Conservation (phyloP, 2,888 invertebrate species). For the Athalia circularis region DNA sequence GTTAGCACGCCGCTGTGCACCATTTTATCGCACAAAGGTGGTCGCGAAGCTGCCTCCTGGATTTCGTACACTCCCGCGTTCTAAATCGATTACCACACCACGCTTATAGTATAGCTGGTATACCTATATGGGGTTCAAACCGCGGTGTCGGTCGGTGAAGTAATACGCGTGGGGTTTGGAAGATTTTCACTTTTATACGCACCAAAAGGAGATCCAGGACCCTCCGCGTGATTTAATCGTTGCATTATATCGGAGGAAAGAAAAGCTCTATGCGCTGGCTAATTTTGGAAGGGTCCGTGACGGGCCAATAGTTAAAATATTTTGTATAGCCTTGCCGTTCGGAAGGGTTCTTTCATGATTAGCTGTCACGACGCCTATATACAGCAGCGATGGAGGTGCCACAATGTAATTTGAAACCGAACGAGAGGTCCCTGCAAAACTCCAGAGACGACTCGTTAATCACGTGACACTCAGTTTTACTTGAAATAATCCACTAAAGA, state of each 20-base stretch:
- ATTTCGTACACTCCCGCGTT: slow-evolving; percentile 32
- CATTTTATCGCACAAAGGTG: slow-evolving; percentile 46
- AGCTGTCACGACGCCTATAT: background rate
- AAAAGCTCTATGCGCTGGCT: background rate
- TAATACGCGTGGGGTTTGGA: background rate
- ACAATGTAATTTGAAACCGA: slow-evolving; percentile 25
- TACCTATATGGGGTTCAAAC: no score
- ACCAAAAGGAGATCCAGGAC: no score
- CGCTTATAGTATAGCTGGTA: slow-evolving; percentile 10
- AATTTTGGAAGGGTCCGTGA: background rate
- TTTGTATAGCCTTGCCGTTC: background rate
- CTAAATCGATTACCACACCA: slow-evolving; percentile 36
- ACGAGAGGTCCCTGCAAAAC: slow-evolving; percentile 3
- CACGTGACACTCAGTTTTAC: background rate
- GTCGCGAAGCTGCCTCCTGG: slow-evolving; percentile 36
- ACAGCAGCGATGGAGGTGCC: background rate
- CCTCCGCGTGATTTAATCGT: no score
- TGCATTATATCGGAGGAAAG: no score
- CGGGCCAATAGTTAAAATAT: background rate
- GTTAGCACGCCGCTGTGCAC: slow-evolving; percentile 51
- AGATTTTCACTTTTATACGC: no score
- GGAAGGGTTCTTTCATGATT: slow-evolving; percentile 17
- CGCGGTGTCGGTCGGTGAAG: background rate
- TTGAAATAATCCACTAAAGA: background rate
- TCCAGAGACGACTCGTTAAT: background rate